Conservation (phyloP, 2,113 vertebrate genomes). For the Percopsis transmontana region DNA sequence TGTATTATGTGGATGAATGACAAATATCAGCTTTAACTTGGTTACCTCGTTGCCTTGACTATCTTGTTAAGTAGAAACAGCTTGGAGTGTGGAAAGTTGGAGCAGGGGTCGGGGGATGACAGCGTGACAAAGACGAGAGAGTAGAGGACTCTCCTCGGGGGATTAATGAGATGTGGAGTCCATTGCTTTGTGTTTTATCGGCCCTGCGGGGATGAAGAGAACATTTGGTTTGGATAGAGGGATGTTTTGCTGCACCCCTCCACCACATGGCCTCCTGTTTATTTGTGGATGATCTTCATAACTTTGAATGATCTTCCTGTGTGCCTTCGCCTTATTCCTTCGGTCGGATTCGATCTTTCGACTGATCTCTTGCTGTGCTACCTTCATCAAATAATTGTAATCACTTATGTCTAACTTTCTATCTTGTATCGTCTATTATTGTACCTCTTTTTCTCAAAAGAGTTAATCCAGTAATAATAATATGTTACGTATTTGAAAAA, state of each 20-base stretch:
- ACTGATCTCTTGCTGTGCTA: conserved; percentile 1
- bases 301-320: conserved; percentile 34
- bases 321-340: conserved; percentile 20
- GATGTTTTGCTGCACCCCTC: conserved; percentile 3
- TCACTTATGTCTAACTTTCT: background rate
- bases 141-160: conserved; percentile 2
- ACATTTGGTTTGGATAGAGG: conserved; percentile 42
- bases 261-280: conserved; percentile 34
- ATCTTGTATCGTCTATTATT: background rate
- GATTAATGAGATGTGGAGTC: conserved; percentile 24
- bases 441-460: background rate
- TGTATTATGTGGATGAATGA: too few species aligned
- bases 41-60: too few species aligned
- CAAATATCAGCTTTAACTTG: too few species aligned
- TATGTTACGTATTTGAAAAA: conserved; percentile 16
- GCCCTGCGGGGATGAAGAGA: conserved; percentile 36
- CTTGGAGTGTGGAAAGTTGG: background rate
- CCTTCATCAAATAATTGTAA: conserved; percentile 18
- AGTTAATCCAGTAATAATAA: conserved; percentile 10
- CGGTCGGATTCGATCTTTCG: conserved; percentile 9
- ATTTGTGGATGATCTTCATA: conserved; percentile 29
- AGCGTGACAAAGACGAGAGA: background rate
- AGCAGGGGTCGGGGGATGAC: background rate
- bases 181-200: conserved; percentile 53
- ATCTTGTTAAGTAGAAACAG: too few species aligned